Evolutionary conservation across 1,140 invertebrate species (phyloP).

Genomic region (Amyelois transitella): DNA sequence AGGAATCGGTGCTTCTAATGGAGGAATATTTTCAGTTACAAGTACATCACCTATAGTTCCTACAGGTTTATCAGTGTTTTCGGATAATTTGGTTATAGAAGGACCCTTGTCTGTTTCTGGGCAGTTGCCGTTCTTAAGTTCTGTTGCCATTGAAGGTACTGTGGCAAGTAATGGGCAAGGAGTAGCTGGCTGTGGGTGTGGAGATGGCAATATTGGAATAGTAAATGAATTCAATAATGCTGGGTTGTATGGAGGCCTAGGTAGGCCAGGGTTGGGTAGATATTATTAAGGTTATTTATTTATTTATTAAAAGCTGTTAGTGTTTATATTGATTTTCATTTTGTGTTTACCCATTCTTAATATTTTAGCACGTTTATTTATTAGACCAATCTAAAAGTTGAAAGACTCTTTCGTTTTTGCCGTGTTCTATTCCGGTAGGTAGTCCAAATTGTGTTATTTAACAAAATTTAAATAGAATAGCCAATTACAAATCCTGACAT

Average conservation of each 20-base stretch:
- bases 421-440: too few species aligned
- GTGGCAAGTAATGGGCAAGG: constrained; percentile 28
- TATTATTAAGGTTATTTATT: neutral
- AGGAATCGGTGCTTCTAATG: constrained; percentile 15
- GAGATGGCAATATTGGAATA: constrained; percentile 27
- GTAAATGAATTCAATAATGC: constrained; percentile 15
- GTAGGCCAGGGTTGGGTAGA: neutral
- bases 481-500: too few species aligned
- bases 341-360: neutral
- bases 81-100: constrained; percentile 34
- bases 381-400: too few species aligned
- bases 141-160: constrained; percentile 32
- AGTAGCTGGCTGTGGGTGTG: constrained; percentile 23
- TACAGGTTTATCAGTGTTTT: constrained; percentile 27
- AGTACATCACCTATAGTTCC: constrained; percentile 33
- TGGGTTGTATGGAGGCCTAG: neutral
- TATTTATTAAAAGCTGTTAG: neutral
- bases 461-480: too few species aligned
- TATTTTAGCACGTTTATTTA: too few species aligned
- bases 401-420: too few species aligned
- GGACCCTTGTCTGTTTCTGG: constrained; percentile 30
- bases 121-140: constrained; percentile 29
- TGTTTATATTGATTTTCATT: neutral
- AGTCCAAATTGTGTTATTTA: too few species aligned
- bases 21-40: constrained; percentile 23